Percentiles rank a stretch among this genome's conserved stretches.
Evolutionary conservation across 2,113 vertebrate species (phyloP).

Genomic region (Hippolais icterina): DNA sequence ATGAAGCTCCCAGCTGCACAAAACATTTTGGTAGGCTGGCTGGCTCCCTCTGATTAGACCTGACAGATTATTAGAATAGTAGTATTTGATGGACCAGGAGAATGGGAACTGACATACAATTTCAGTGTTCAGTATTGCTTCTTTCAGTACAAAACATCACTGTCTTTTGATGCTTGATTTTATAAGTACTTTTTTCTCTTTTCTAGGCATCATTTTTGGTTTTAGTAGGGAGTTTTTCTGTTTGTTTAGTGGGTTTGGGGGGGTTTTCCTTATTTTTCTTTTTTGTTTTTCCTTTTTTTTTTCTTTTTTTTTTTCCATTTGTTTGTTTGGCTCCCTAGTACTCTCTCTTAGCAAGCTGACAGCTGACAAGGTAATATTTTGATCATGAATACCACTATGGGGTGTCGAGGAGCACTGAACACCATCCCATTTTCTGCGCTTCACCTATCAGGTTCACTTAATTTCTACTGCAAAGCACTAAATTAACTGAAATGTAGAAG

Average conservation of each 20-base stretch:
- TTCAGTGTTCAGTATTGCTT: not conserved
- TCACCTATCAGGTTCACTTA: not conserved
- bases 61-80: slow-evolving; percentile 14
- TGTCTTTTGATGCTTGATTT: not conserved
- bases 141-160: not conserved
- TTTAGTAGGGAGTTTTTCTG: not conserved
- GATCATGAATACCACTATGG: not conserved
- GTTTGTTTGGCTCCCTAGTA: not conserved
- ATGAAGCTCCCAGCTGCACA: not conserved
- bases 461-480: not conserved
- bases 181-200: not conserved
- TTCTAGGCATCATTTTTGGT: not conserved
- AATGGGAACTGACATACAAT: not conserved
- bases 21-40: not conserved
- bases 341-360: not conserved
- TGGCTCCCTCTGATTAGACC: not conserved
- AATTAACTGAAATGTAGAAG: not conserved
- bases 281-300: no score
- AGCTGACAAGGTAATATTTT: not conserved
- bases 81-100: not conserved
- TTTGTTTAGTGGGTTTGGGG: not conserved
- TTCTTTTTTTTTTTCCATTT: no score
- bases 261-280: not conserved
- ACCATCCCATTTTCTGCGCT: not conserved
- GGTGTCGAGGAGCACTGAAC: not conserved